Evolutionary conservation across 2,113 vertebrate species (phyloP), one percentile per base, ranked within the genome.

Genomic region (Boulengeromyrus knoepffleri): DNA sequence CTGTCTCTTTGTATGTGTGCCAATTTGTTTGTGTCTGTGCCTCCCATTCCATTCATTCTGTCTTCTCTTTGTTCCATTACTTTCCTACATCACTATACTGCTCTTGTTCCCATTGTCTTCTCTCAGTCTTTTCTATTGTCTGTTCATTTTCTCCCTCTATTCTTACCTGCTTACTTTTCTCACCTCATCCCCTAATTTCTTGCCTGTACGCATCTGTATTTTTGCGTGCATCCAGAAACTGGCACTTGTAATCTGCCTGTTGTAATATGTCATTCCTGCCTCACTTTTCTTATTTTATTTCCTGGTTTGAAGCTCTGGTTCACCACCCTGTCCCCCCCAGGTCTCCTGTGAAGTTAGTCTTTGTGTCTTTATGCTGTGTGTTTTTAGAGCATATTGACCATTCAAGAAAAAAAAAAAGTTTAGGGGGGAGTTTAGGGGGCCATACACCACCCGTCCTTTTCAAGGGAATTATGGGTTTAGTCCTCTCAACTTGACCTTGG

Each of bases 401-500:
- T 89, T 84, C 36, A 85, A 88, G 56, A 17, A 70, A 66, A 86
- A 87, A 85, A 85, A 49, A 36, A 21, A 21, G 19, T 56, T 21
- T 21, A 19, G 24, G 5, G 39, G 56, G 27, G 15, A 70, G 17
- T 70, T 52, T 24, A 42, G 47, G 50, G 66, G 27, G 47, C 46
- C 85, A 42, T 27, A 70, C 89, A 66, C 87, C 85, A 94, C 93
- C 92, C 91, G 70, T 89, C 93, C 92, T 93, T 93, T 92, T 93
- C 92, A 90, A 92, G 90, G 92, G 95, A 94, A 95, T 95, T 95
- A 95, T 90, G 91, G 92, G 94, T 94, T 96, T 95, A 96, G 94
- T 93, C 95, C 92, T 95, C 92, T 95, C 93, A 95, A 95, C 94
- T 94, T 96, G 95, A 95, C 94, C 95, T 93, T 53, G 87, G 93